Percentiles rank a stretch among this genome's conserved stretches.
Evolutionary conservation across 2,113 vertebrate genomes (phyloP).

Genomic region (Dicrurus megarhynchus): DNA sequence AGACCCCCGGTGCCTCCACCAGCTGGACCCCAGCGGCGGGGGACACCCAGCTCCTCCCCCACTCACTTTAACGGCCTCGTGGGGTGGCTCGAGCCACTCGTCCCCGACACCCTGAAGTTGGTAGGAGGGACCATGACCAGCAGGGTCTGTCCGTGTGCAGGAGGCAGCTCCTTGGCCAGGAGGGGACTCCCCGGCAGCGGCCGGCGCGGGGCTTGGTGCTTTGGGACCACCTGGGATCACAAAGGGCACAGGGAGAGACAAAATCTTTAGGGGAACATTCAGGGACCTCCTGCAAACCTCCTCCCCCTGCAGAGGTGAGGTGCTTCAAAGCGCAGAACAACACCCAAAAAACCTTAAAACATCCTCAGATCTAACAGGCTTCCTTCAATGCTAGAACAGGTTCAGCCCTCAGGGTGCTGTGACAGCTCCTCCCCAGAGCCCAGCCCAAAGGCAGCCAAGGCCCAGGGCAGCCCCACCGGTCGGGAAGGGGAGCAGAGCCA

Average conservation of each 20-base stretch:
- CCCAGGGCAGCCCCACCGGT: fast-evolving
- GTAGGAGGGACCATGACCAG: conserved; percentile 84
- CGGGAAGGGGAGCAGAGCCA: background rate
- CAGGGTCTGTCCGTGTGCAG: conserved; percentile 63
- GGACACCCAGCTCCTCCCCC: background rate
- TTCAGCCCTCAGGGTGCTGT: background rate
- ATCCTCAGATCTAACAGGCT: background rate
- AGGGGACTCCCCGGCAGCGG: conserved; percentile 78
- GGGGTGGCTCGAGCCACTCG: conserved; percentile 59
- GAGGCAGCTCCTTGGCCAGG: conserved; percentile 33
- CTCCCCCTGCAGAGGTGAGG: background rate
- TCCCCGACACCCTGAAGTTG: conserved; percentile 56
- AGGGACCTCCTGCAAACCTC: background rate
- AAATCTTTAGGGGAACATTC: background rate
- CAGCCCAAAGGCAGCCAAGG: background rate
- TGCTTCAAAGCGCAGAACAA: background rate
- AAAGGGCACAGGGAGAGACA: background rate
- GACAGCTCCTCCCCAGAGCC: background rate
- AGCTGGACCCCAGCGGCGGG: background rate
- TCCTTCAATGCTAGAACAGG: background rate
- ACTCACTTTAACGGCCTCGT: conserved; percentile 75
- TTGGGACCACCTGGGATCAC: conserved; percentile 25
- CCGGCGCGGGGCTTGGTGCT: conserved; percentile 76
- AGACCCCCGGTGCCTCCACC: no score
- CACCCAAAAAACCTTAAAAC: background rate